Evolutionary conservation across 2,888 invertebrate species (phyloP).

Genomic region (Coleophora flavipennella): DNA sequence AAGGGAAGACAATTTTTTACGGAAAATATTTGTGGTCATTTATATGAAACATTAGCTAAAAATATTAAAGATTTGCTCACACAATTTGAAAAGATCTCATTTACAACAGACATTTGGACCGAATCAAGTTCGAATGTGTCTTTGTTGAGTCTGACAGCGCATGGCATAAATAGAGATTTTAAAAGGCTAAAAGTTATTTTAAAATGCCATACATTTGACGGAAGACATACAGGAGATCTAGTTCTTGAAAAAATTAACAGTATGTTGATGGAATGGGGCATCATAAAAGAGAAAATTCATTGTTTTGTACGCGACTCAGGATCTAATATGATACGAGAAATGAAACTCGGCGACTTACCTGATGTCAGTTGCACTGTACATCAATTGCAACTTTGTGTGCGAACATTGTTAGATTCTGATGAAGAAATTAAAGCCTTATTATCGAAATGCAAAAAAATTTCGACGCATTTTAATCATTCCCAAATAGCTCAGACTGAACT

Average conservation of each 20-base stretch:
- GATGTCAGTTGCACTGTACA: constrained; percentile 10
- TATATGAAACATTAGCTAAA: constrained; percentile 14
- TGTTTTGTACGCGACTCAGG: constrained; percentile 7
- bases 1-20: constrained; percentile 16
- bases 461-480: constrained; percentile 9
- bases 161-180: constrained; percentile 9
- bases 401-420: neutral
- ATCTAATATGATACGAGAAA: constrained; percentile 10
- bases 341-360: constrained; percentile 3
- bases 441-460: constrained; percentile 6
- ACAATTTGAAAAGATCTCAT: constrained; percentile 16
- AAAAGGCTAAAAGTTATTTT: constrained; percentile 8
- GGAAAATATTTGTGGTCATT: constrained; percentile 13
- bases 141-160: constrained; percentile 10
- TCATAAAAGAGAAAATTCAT: constrained; percentile 6
- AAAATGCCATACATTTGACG: constrained; percentile 5
- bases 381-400: constrained; percentile 10
- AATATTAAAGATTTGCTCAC: constrained; percentile 15
- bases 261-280: constrained; percentile 5
- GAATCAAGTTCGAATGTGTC: constrained; percentile 13
- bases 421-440: neutral
- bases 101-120: constrained; percentile 15
- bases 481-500: constrained; percentile 6
- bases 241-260: constrained; percentile 7
- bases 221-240: constrained; percentile 10